Conservation (phyloP, 2,888 invertebrate species). For the Agonopterix heracliana region DNA sequence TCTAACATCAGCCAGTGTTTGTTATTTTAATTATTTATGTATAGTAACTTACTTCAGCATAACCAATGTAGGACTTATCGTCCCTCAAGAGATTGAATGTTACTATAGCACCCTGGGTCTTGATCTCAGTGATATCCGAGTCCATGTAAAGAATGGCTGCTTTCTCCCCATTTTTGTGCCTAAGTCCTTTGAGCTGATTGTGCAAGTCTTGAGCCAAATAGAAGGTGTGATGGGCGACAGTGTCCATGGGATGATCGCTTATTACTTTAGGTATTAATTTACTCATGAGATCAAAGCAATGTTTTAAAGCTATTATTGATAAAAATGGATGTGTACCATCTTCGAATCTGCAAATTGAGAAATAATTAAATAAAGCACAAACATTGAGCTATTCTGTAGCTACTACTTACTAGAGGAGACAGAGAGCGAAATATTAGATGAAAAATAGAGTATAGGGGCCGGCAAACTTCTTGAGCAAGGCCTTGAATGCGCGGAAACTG, state of each 20-base stretch:
- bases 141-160: conserved; percentile 85
- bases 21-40: not conserved
- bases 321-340: conserved; percentile 95
- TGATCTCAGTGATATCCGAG: conserved; percentile 77
- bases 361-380: not conserved
- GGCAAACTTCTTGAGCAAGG: too few species aligned
- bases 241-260: conserved; percentile 69
- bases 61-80: conserved; percentile 89
- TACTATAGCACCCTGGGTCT: conserved; percentile 88
- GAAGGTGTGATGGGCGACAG: conserved; percentile 85
- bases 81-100: conserved; percentile 90
- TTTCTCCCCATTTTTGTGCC: conserved; percentile 83
- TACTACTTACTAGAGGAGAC: too few species aligned
- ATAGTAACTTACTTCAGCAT: conserved; percentile 82
- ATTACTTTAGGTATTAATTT: conserved; percentile 76
- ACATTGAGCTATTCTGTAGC: too few species aligned
- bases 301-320: conserved; percentile 86
- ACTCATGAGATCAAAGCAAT: conserved; percentile 87
- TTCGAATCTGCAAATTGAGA: conserved; percentile 83
- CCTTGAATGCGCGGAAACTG: too few species aligned
- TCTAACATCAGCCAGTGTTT: too few species aligned
- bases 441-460: too few species aligned
- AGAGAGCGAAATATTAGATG: not conserved
- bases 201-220: conserved; percentile 84
- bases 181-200: conserved; percentile 75